Evolutionary conservation across 2,113 vertebrate genomes (phyloP), one percentile per base, ranked within the genome.

Genomic region (Triplophysa tibetana): DNA sequence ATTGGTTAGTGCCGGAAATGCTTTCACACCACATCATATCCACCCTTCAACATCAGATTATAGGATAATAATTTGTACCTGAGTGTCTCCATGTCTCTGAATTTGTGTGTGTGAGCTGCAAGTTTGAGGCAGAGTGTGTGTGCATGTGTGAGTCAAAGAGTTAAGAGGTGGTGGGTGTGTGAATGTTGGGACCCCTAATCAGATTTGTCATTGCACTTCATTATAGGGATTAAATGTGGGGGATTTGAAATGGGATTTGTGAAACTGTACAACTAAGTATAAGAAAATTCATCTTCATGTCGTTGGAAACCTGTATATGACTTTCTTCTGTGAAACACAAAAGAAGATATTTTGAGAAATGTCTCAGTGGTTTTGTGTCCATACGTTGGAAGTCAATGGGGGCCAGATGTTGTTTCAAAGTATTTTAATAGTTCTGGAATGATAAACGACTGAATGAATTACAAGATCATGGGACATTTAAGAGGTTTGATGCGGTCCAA

Each of bases 1-100:
- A 76, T 76, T 54, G 45, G 61, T 12, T 23, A 33, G 8, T 52
- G 45, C 61, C 33, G 45, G 74, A 65, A 65, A 52, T 54, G 24
- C 17, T 17, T 0, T 50, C 24, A 64, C 23, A 64, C 17, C 3
- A 11, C 41, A 52, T 38, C 19, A 16, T 13, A 65, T 10, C 17
- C 17, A 29, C 17, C 23, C 38, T 12, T 38, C 23, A 65, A 11
- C 73, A 50, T 64, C 21, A 17, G 14, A 52, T 16, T 52, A 14
- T 52, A 52, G 50, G 5, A 3, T 16, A 3, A 26, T 63, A 50
- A 63, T 75, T 43, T 16, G 23, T 23, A 60, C 9, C 58, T 64
- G 60, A 29, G 9, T 63, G 60, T 50, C 38, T 21, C 4, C 45
- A 3, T 1, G 8, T 14, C 17, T 17, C 29, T 41, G 56, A 43